Evolutionary conservation across 2,797 vertebrate genomes (phyloP).

Genomic region (Intellagama lesueurii): DNA sequence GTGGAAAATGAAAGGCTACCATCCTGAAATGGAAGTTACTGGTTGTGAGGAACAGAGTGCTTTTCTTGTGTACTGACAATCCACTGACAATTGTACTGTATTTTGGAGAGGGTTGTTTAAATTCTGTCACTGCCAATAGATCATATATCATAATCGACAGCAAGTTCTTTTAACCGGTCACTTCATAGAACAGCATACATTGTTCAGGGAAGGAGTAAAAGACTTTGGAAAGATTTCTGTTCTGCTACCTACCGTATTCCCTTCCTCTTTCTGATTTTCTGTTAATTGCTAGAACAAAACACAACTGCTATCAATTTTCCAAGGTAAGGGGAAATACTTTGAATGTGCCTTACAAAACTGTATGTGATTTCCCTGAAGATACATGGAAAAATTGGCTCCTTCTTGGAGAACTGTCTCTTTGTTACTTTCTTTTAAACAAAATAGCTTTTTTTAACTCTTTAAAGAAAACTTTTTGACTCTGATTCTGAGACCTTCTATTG

Average conservation of each 20-base stretch:
- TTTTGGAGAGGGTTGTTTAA: slow-evolving; percentile 64
- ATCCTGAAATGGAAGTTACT: slow-evolving; percentile 58
- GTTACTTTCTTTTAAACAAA: too few relatives aligned
- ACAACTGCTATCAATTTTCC: too few relatives aligned
- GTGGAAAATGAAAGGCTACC: slow-evolving; percentile 57
- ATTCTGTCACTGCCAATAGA: slow-evolving; percentile 66
- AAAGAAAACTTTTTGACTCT: too few relatives aligned
- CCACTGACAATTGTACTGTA: slow-evolving; percentile 42
- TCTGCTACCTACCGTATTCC: slow-evolving; percentile 60
- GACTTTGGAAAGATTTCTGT: slow-evolving; percentile 58
- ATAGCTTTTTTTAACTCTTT: too few relatives aligned
- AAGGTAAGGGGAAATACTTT: too few relatives aligned
- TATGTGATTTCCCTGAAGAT: too few relatives aligned
- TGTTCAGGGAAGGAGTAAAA: slow-evolving; percentile 66
- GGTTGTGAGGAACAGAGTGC: slow-evolving; percentile 52
- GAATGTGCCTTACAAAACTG: too few relatives aligned
- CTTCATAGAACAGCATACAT: slow-evolving; percentile 64
- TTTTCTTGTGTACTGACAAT: slow-evolving; percentile 58
- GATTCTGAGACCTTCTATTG: too few relatives aligned
- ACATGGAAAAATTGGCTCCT: too few relatives aligned
- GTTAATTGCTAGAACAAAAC: slow-evolving; percentile 14
- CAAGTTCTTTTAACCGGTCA: slow-evolving; percentile 75
- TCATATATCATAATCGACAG: slow-evolving; percentile 76
- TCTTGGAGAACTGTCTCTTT: too few relatives aligned
- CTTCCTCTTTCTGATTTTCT: slow-evolving; percentile 46